Evolutionary conservation across 2,113 vertebrate genomes (phyloP).

Genomic region (Scalopus aquaticus): DNA sequence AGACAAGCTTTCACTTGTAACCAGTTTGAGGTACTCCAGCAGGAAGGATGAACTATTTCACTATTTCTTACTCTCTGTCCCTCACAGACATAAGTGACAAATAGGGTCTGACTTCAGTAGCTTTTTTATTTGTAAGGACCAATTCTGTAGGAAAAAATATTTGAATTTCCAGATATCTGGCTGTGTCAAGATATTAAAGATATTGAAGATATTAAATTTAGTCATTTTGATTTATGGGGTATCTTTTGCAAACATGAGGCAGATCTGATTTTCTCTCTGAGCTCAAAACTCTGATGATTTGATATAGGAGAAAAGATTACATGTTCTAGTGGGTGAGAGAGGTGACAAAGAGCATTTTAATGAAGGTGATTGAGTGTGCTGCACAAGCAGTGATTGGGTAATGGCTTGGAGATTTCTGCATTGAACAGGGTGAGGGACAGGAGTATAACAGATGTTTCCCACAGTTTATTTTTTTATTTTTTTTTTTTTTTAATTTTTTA

Average conservation of each 20-base stretch:
- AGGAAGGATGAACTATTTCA: neutral
- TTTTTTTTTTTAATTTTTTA: too few relatives aligned
- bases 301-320: neutral
- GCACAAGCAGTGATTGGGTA: neutral
- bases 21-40: neutral
- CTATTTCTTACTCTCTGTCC: neutral
- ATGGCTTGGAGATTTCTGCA: neutral
- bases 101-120: neutral
- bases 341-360: neutral
- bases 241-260: neutral
- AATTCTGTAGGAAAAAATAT: neutral
- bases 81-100: neutral
- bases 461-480: too few relatives aligned
- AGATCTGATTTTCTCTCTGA: neutral
- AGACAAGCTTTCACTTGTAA: neutral
- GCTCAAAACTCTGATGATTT: neutral
- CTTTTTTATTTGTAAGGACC: neutral
- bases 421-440: neutral
- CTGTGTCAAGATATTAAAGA: neutral
- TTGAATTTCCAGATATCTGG: neutral
- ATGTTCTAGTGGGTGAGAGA: slow-evolving; percentile 1
- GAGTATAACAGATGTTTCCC: neutral
- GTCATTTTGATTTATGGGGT: neutral
- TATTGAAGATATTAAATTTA: too few relatives aligned
- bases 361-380: neutral